phyloP scores from a whole-genome alignment of 2,113 vertebrate genomes.

The Toxotes chatareus region DNA sequence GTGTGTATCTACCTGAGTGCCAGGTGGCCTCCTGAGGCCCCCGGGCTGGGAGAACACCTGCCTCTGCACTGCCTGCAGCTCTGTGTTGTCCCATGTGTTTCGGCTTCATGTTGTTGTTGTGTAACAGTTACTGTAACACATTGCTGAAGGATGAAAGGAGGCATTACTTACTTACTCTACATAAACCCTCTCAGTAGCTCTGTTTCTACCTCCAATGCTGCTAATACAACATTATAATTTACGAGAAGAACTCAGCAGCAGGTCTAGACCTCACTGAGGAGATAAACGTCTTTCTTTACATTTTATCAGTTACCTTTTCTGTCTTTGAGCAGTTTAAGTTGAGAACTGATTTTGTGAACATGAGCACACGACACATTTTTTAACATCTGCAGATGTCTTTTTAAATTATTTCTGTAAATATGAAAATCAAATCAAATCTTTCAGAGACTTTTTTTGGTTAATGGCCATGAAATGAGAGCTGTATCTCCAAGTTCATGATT shows the following conservation, averaged over 20 bases:
- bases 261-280: neutral
- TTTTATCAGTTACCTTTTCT: neutral
- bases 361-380: too few species aligned
- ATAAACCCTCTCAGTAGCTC: neutral
- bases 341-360: neutral
- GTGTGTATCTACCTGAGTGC: conserved; percentile 41
- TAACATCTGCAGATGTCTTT: neutral
- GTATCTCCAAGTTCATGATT: neutral
- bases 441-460: neutral
- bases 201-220: neutral
- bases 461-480: neutral
- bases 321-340: neutral
- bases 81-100: conserved; percentile 53
- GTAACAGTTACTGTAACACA: conserved; percentile 62
- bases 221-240: neutral
- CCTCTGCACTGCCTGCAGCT: conserved; percentile 59
- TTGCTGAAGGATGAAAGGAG: conserved; percentile 22
- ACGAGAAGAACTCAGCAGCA: neutral
- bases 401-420: neutral
- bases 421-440: neutral
- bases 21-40: conserved; percentile 69
- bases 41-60: conserved; percentile 76
- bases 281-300: neutral
- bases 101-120: conserved; percentile 67
- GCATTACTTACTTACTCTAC: neutral